Evolutionary conservation across 2,888 invertebrate genomes (phyloP), one percentile per base, ranked within the genome.

Genomic region (Standfussiana lucernea): DNA sequence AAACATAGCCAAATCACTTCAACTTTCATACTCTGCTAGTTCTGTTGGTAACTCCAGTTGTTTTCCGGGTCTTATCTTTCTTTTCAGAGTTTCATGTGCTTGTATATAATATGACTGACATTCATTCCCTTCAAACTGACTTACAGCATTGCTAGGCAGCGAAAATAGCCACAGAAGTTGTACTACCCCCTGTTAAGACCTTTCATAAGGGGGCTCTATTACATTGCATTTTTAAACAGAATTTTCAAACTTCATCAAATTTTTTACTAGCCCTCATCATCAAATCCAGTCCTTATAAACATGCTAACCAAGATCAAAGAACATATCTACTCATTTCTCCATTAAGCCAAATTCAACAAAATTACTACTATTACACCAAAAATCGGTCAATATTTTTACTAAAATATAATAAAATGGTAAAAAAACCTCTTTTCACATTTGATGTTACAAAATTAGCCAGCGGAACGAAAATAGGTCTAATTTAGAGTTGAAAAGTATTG

Each of bases 401-500:
- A 72, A 74, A 74, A 73, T 59, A 53, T 76, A 87, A 82, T 77
- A 59, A 56, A 65, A 61, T 18, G 0, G 10, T 18, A 18, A 68
- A 70, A 50, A 74, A 75, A 42, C 3, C 37, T 64, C 59, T 70
- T 74, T 81, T 77, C 42, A 83, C 65, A 59, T 83, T 81, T 87
- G 80, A 86, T 83, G 85, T 69, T 66, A 71, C 83, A 78, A 91
- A 91, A 92, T 92, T 91, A 88, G 90, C 88, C 87, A 84, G 88
- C 80, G 84, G 67, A 80, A 86, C 77, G 79, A 86, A 89, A 92
- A 93, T 92, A 90, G 88, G 89, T 88, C 91, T 89, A 92, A 93
- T 92, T 93, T 92, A 75, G 88, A 88, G 82, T 89, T 87, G 88
- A 88, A 85, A 87, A 85, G 89, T 88, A 90, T 91, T 90, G 91